These are phyloP conservation scores for Osmoderma eremita DNA, from an alignment of 2,888 invertebrate genomes.

Conservation along the genomic window DNA sequence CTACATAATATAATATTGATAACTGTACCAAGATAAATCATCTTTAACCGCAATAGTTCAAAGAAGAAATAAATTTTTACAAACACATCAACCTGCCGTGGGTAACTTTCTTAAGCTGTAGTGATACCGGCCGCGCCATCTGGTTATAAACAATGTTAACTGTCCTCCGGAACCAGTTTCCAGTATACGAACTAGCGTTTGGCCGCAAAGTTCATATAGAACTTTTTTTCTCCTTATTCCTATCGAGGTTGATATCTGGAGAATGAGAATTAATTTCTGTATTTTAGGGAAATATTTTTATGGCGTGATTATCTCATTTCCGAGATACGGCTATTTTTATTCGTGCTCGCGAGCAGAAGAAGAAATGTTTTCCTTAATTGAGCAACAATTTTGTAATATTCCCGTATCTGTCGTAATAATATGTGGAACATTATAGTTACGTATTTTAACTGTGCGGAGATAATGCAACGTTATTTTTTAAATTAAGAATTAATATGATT, in stretches of 20 bases:
- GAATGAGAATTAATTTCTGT: slow-evolving; percentile 26
- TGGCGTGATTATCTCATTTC: slow-evolving; percentile 30
- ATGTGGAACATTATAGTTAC: slow-evolving; percentile 27
- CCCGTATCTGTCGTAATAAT: slow-evolving; percentile 33
- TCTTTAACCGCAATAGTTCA: too few species aligned
- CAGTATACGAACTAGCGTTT: slow-evolving; percentile 9
- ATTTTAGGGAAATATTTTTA: slow-evolving; percentile 36
- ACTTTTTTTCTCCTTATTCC: slow-evolving; percentile 3
- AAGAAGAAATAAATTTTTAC: neutral
- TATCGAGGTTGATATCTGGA: slow-evolving; percentile 30
- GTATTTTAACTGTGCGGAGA: too few species aligned
- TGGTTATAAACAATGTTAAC: slow-evolving; percentile 33
- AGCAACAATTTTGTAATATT: slow-evolving; percentile 33
- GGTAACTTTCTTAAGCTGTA: slow-evolving; percentile 2
- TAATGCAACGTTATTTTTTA: neutral
- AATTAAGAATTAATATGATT: neutral
- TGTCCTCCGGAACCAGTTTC: slow-evolving; percentile 34
- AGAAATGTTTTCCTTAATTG: slow-evolving; percentile 24
- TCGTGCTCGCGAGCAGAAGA: neutral
- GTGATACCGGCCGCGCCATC: slow-evolving; percentile 25
- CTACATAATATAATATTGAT: too few species aligned
- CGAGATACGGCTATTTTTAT: slow-evolving; percentile 23
- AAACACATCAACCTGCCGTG: neutral
- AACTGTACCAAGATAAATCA: too few species aligned
- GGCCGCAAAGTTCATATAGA: neutral